These are phyloP conservation scores for Zoanthus sansibaricus DNA, from an alignment of 92 coral and sea anemone genomes.

Conservation along the genomic window DNA sequence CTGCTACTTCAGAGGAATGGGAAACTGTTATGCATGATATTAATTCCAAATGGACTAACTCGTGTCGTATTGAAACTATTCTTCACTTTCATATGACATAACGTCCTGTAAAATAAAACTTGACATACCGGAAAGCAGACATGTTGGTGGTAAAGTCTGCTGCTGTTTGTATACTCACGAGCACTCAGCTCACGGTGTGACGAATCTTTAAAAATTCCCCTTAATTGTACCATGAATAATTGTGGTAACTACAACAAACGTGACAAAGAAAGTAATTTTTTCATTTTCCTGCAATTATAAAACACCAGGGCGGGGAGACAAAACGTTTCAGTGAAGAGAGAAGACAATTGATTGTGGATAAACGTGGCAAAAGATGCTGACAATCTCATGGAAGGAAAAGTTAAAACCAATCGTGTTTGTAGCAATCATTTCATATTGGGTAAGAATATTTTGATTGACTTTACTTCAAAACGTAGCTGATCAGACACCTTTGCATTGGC, in stretches of 20 bases:
- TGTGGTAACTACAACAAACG: constrained; percentile 1
- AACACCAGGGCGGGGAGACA: constrained; percentile 12
- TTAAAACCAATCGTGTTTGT: constrained; percentile 62
- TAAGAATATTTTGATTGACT: constrained; percentile 39
- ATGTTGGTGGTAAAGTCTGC: constrained; percentile 19
- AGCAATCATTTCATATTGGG: constrained; percentile 71
- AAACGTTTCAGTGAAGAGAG: constrained; percentile 46
- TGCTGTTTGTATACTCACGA: neutral
- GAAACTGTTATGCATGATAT: no score
- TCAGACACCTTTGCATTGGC: constrained; percentile 11
- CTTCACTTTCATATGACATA: neutral
- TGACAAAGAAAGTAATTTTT: neutral
- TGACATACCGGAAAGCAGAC: neutral
- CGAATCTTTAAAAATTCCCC: constrained; percentile 13
- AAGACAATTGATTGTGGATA: constrained; percentile 51
- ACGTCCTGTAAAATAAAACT: neutral
- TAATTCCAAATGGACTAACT: no score
- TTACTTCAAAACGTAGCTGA: neutral
- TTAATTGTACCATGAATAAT: neutral
- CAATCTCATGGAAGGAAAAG: constrained; percentile 63
- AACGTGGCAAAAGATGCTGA: constrained; percentile 45
- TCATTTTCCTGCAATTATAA: constrained; percentile 3
- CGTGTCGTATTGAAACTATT: no score
- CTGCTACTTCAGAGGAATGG: no score
- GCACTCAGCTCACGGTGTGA: neutral